Evolutionary conservation across 2,888 invertebrate species (phyloP), one percentile per base, ranked within the genome.

Genomic region (Ennomos fuscantarius): DNA sequence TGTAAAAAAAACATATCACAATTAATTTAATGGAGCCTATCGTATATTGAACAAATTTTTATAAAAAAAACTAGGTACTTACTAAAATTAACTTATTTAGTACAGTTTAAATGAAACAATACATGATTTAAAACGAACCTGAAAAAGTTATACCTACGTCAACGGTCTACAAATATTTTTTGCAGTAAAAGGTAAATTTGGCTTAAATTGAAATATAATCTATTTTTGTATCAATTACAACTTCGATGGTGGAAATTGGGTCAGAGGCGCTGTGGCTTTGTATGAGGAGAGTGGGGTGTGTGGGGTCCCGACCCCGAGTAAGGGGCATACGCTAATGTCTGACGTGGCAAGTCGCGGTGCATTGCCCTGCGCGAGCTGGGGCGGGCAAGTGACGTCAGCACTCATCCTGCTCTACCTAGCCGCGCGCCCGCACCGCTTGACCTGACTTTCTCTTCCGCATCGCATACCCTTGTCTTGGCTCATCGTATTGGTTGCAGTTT

Each of bases 271-370:
- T 68, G 71, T 68, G 68, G 69, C 57, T 70, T 69, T 66, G 69
- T 70, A 64, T 65, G 68, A 63, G 66, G 66, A 45, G 54, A 54
- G 64, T 47, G 47, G 53, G 53, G 67, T 65, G 65, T 62, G 68
- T 63, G 69, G 70, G 45, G 39, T 46, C 52, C 9, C 40, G 59
- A 66, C 24, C 24, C 24, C 34, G 54, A 57, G 60, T 39, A 41
- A 56, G 15, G 58, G 36, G 48, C 13, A 44, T 44, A 48, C 47
- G 42, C 13, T 39, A 32, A 15, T 36, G 66, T 67, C 65, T 78
- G 80, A 78, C 77, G 77, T 72, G 40, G 24, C 39, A 32, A 31
- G 53, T 44, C 44, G 35, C 36, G 37, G 87, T 77, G 85, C 87
- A 83, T 72, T 81, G 87, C 74, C 84, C 72, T 68, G 72, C 71